These are phyloP conservation scores for Asbolus verrucosus DNA, from an alignment of 1,140 invertebrate genomes.

Conservation along the genomic window DNA sequence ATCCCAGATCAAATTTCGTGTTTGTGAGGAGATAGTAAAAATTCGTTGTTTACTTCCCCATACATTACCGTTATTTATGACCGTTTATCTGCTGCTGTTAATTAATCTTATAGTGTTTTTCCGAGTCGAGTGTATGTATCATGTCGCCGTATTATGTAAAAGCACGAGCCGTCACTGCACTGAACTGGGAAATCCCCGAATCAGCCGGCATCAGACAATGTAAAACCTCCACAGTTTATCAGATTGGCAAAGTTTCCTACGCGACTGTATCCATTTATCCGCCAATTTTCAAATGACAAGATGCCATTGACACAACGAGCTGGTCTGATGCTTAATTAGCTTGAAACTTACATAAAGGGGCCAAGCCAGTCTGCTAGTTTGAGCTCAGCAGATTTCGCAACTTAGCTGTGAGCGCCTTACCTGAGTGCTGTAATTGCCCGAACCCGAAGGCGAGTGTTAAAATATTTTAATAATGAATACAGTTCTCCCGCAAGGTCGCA, in stretches of 20 bases:
- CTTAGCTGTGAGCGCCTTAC: slow-evolving; percentile 22
- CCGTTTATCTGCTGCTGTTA: too few relatives aligned
- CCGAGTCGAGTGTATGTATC: slow-evolving; percentile 18
- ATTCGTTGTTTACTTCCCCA: too few relatives aligned
- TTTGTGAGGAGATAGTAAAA: too few relatives aligned
- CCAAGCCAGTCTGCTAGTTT: slow-evolving; percentile 18
- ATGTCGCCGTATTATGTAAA: slow-evolving; percentile 4
- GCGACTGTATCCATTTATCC: slow-evolving; percentile 37
- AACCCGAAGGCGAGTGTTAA: slow-evolving; percentile 1
- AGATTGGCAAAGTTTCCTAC: slow-evolving; percentile 35
- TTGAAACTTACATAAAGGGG: slow-evolving; percentile 35
- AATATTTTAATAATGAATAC: slow-evolving; percentile 26
- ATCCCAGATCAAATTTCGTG: too few relatives aligned
- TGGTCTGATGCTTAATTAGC: slow-evolving; percentile 30
- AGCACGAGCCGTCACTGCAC: slow-evolving; percentile 29
- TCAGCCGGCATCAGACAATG: slow-evolving; percentile 35
- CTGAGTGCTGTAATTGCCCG: background rate
- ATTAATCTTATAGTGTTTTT: slow-evolving; percentile 30
- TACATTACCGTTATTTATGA: too few relatives aligned
- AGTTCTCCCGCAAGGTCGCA: background rate
- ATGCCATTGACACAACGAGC: slow-evolving; percentile 35
- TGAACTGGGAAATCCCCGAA: slow-evolving; percentile 24
- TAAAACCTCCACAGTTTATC: slow-evolving; percentile 34
- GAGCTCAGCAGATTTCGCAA: slow-evolving; percentile 18
- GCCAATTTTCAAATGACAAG: slow-evolving; percentile 34